Evolutionary conservation across 2,888 invertebrate species (phyloP).

Genomic region (Aspidiotus rigidus): DNA sequence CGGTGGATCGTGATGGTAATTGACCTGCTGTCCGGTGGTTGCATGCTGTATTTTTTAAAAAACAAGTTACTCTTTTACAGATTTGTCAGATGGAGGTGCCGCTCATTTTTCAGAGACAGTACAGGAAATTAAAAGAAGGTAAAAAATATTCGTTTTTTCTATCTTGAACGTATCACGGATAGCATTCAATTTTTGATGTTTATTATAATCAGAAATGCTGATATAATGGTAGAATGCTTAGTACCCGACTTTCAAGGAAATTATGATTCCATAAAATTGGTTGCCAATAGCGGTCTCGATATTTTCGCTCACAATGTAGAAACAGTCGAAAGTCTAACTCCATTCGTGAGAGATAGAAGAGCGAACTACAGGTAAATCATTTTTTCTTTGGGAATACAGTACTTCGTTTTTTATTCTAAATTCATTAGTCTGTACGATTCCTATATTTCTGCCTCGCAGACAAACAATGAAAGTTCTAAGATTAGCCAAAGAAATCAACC

Average conservation of each 20-base stretch:
- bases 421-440: neutral
- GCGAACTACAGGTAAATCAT: slow-evolving; percentile 63
- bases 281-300: slow-evolving; percentile 77
- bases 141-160: slow-evolving; percentile 40
- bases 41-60: neutral
- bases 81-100: slow-evolving; percentile 88
- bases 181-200: neutral
- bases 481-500: slow-evolving; percentile 69
- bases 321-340: slow-evolving; percentile 84
- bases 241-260: slow-evolving; percentile 93
- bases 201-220: slow-evolving; percentile 52
- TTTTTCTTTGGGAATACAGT: neutral
- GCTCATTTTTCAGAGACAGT: slow-evolving; percentile 90
- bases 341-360: slow-evolving; percentile 83
- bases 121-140: slow-evolving; percentile 69
- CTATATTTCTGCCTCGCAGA: slow-evolving; percentile 41
- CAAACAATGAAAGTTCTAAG: slow-evolving; percentile 78
- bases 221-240: slow-evolving; percentile 88
- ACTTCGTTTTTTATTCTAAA: neutral
- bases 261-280: slow-evolving; percentile 58
- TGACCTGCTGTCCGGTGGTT: neutral
- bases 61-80: slow-evolving; percentile 45
- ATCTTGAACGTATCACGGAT: no score
- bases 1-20: slow-evolving; percentile 91
- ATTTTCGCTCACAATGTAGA: slow-evolving; percentile 99